These are phyloP conservation scores for Volucella zonaria DNA, from an alignment of 2,888 invertebrate genomes.

Conservation along the genomic window DNA sequence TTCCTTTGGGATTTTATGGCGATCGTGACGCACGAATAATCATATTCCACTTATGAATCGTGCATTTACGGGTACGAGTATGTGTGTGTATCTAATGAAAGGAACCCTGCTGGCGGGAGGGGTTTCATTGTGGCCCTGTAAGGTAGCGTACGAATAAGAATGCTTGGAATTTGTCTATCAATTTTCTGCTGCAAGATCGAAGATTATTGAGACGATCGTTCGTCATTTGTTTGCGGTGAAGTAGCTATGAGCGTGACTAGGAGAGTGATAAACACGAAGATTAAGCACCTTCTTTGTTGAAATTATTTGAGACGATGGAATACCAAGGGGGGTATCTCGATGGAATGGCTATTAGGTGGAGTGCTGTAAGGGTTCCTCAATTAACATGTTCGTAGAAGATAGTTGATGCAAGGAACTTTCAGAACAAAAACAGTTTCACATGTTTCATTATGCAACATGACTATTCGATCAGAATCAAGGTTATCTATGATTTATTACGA, in stretches of 20 bases:
- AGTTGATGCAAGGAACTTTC: no score
- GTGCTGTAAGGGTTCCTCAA: no score
- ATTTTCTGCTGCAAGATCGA: slow-evolving; percentile 29
- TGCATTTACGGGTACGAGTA: slow-evolving; percentile 4
- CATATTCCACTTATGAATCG: slow-evolving; percentile 30
- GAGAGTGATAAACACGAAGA: slow-evolving; percentile 5
- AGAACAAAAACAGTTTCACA: no score
- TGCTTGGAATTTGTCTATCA: slow-evolving; percentile 47
- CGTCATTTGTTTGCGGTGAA: slow-evolving; percentile 47
- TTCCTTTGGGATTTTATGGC: not conserved
- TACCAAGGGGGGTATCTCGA: no score
- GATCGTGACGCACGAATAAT: slow-evolving; percentile 50
- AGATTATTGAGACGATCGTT: slow-evolving; percentile 37
- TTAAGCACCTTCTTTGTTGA: not conserved
- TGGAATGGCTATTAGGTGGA: no score
- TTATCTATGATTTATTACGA: no score
- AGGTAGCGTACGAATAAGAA: slow-evolving; percentile 6
- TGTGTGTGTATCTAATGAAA: slow-evolving; percentile 22
- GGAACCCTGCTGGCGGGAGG: slow-evolving; percentile 5
- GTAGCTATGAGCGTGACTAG: slow-evolving; percentile 42
- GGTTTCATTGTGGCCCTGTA: slow-evolving; percentile 4
- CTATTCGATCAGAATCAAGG: no score
- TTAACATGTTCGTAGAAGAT: no score
- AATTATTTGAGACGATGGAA: no score
- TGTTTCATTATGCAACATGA: no score